Evolutionary conservation across 2,888 invertebrate species (phyloP), one percentile per base, ranked within the genome.

Genomic region (Nemurella pictetii): DNA sequence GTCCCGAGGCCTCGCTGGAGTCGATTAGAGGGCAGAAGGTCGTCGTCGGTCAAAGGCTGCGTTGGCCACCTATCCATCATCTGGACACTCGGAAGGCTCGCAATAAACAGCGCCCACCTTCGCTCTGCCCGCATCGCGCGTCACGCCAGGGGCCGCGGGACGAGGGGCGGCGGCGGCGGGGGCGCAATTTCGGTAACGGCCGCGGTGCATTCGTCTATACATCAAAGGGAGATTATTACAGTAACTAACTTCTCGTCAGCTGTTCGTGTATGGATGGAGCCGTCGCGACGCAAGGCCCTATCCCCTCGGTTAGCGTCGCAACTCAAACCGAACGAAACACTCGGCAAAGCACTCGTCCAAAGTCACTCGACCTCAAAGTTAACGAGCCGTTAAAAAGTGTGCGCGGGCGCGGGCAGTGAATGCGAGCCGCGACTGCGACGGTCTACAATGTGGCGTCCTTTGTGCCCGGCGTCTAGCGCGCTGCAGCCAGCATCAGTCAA

Each of bases 341-440:
- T 78, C 78, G 28, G 78, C 78, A 78, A 28, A 77, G 77, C 77
- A 77, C 28, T 77, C 77, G 77, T 77, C 77, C 77, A 28, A 77
- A 78, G 78, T 78, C 78, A 78, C 78, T 78, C 78, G 30, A 78
- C 78, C 78, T 78, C 78, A 29, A n/a, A 29, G 29, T n/a, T 78
- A 78, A 78, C 78, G 78, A 78, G 30, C 29, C 78, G 78, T 78
- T n/a, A 30, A 28, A 78, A 78, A 78, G 78, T 78, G 78, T 78
- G 30, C 78, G 78, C 28, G 29, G 28, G n/a, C 74, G 5, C 9
- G 4, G 5, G 74, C 74, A n/a, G 20, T 55, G 55, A 55, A 55
- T 55, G 55, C 55, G 55, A 55, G n/a, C n/a, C 20, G 55, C 55
- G 55, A 55, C n/a, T 55, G 55, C 55, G 55, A 55, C 9, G 32